Evolutionary conservation across 2,888 invertebrate genomes (phyloP), one percentile per base, ranked within the genome.

Genomic region (Linnaemya tessellans): DNA sequence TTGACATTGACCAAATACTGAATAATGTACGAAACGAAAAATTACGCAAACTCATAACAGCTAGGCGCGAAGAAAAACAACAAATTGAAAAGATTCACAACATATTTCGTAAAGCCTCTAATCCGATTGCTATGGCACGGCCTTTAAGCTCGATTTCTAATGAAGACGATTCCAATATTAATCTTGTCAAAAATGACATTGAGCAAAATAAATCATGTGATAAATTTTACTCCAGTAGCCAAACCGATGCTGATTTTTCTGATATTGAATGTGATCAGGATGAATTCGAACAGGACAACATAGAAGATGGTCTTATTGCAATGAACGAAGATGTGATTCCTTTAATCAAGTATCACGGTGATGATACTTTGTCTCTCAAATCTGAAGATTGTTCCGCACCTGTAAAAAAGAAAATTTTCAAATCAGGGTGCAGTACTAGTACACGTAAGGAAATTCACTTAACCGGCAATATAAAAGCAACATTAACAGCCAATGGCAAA

Each of bases 41-140:
- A 74, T 87, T 92, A 1, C 90, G 90, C 0, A 88, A 89, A 18
- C 73, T 92, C 10, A 91, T 92, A 3, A 89, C 88, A 3, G 88
- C 87, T 0, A 90, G 91, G 62, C 89, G 91, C 0, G 87, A 89
- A 60, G 89, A 91, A 60, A 89, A 89, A 0, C 89, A 89, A 38
- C 90, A 92, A 80, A 89, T 90, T 58, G 90, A 92, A 65, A 87
- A 90, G 68, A 88, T 92, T 1, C 90, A 92, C 56, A 83, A 88
- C 30, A 90, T 92, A 22, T 84, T 92, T n/a, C 91, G 90, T 4
- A 82, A 74, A 5, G 90, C 89, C 13, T 84, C 88, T 43, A 90
- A 92, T 90, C 91, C 92, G 3, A 92, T 92, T 18, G 89, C 90
- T 87, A 91, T 91, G 91, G 92, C 92, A 0, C 89, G 90, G 8